Evolutionary conservation across 2,113 vertebrate genomes (phyloP), one percentile per base, ranked within the genome.

Genomic region (Vulpes ferrilata): DNA sequence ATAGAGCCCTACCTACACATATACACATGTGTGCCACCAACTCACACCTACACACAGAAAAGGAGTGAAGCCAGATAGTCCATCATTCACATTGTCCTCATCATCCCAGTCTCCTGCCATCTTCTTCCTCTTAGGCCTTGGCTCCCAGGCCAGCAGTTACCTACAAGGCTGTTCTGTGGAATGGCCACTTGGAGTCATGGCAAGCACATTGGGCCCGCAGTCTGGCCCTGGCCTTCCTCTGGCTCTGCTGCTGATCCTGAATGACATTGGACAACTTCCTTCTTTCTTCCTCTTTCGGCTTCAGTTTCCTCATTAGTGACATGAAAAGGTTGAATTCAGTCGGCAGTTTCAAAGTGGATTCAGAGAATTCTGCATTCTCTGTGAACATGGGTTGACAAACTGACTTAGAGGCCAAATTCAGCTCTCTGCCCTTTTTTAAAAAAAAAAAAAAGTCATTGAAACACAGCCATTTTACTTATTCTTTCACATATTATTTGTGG

Each of bases 181-280:
- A 9, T 1, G 3, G 27, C 62, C 5, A 1, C 17, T 38, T 76
- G 7, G 30, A 65, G 3, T 12, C 3, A 1, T 10, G 20, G 55
- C 4, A 13, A 22, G 15, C 13, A 20, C 32, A 22, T 3, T 7
- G 35, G 38, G 23, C 38, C 74, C 35, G 13, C 48, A 51, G n/a
- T 74, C 32, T 32, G 43, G n/a, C 13, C 1, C 0, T 43, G 11
- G 22, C 9, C 43, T 73, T 38, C 64, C 64, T 57, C 60, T 89
- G 53, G 10, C n/a, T 67, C n/a, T 81, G 62, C 65, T 38, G 9
- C 48, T 65, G 19, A 64, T 43, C 64, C 69, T 53, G 13, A 65
- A 65, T 76, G 59, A 82, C 71, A 22, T 9, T 35, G 13, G 48
- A 15, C 32, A 53, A 19, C 0, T 67, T 79, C 19, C 32, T 89